These are phyloP conservation scores for Penaeus japonicus DNA, from an alignment of 1,140 invertebrate genomes.

Conservation along the genomic window DNA sequence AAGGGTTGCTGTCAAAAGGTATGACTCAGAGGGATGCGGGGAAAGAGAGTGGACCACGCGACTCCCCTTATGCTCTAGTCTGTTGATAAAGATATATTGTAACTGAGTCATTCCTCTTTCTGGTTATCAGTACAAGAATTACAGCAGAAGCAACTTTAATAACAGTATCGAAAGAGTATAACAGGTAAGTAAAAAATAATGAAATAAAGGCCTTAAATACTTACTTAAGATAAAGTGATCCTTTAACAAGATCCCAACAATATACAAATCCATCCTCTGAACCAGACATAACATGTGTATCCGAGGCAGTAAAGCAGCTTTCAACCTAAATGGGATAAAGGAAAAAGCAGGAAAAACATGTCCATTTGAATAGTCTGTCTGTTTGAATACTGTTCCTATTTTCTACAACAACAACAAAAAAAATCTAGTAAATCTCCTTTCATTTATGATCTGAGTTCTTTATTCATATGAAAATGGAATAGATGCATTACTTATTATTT, in stretches of 20 bases:
- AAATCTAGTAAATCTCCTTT: too few relatives aligned
- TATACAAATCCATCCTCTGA: constrained; percentile 85
- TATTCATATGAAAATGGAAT: too few relatives aligned
- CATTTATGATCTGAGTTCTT: too few relatives aligned
- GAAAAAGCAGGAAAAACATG: constrained; percentile 70
- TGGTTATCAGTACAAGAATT: too few relatives aligned
- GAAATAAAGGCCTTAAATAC: too few relatives aligned
- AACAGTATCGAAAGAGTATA: background rate
- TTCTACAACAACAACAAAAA: too few relatives aligned
- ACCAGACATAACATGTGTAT: constrained; percentile 85
- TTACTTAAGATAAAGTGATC: constrained; percentile 50
- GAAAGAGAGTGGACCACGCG: constrained; percentile 66
- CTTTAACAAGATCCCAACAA: constrained; percentile 83
- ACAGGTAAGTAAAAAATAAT: background rate
- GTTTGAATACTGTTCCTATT: too few relatives aligned
- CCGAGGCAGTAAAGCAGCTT: constrained; percentile 81
- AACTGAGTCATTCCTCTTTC: background rate
- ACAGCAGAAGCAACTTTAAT: background rate
- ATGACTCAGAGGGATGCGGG: constrained; percentile 66
- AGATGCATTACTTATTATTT: too few relatives aligned
- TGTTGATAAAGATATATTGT: constrained; percentile 11
- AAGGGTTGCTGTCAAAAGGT: constrained; percentile 66
- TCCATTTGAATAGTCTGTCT: too few relatives aligned
- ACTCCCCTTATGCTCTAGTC: constrained; percentile 51
- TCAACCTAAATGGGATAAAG: constrained; percentile 80